Evolutionary conservation across 2,113 vertebrate species (phyloP), one percentile per base, ranked within the genome.

Genomic region (Nematolebias whitei): DNA sequence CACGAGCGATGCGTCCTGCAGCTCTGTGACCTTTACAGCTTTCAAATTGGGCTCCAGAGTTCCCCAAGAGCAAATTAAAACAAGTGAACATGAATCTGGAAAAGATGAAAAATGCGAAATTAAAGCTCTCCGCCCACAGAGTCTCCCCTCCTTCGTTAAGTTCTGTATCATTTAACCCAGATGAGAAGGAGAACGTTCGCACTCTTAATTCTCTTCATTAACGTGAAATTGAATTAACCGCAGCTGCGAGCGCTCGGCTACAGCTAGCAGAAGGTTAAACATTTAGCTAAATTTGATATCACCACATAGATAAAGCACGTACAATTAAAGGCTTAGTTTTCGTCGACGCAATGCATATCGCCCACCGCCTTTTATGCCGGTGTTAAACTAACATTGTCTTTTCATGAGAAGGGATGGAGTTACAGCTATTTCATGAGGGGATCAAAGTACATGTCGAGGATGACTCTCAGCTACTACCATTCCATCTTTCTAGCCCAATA

Each of bases 41-140:
- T 59, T 66, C 74, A 78, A 35, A 72, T 26, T 13, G 48, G 26
- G 65, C 48, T 64, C 45, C 60, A 49, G 51, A 52, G 60, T 79
- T 57, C 65, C 63, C 71, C 58, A 60, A 56, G 68, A 69, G 72
- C 57, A 81, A 78, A 76, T 72, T 6, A 35, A 35, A 35, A 71
- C 41, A 38, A 48, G 12, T 49, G 23, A 23, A 15, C 5, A 32
- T 32, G 19, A 19, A 14, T 44, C 56, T 44, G 55, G 22, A 26
- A 43, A 26, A 45, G 41, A 41, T n/a, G 11, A 59, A 49, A 49
- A 38, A 23, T 13, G 7, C 8, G 15, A 50, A 63, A 40, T 51
- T 16, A 26, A 10, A 63, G 24, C 6, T 8, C 9, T 63, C 19
- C 29, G 19, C 26, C 11, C 14, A 0, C 5, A 60, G 24, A 4